These are phyloP conservation scores for Syngnathus scovelli DNA, from an alignment of 2,113 vertebrate species.

Conservation along the genomic window DNA sequence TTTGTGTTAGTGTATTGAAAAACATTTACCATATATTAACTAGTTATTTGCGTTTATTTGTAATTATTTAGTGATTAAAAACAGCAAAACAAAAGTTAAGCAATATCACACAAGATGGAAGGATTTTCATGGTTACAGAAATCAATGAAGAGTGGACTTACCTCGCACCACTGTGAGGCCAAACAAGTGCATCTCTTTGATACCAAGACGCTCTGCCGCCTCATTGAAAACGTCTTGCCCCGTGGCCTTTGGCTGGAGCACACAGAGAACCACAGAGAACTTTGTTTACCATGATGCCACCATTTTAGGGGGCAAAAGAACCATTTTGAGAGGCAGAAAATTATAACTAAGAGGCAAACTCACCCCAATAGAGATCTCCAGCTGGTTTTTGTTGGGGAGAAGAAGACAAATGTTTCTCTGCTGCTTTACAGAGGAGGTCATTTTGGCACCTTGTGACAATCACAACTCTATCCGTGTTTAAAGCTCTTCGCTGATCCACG, in stretches of 20 bases:
- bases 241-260: conserved; percentile 76
- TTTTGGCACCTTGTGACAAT: conserved; percentile 32
- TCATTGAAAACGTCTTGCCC: conserved; percentile 80
- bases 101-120: too few relatives aligned
- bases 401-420: conserved; percentile 77
- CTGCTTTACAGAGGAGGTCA: conserved; percentile 67
- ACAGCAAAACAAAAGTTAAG: too few relatives aligned
- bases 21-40: too few relatives aligned
- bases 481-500: neutral
- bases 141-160: conserved; percentile 55
- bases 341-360: conserved; percentile 30
- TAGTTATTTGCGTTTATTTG: too few relatives aligned
- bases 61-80: too few relatives aligned
- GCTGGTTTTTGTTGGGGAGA: conserved; percentile 78
- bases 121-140: neutral
- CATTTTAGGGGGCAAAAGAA: neutral
- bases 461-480: conserved; percentile 14
- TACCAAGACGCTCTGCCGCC: conserved; percentile 73
- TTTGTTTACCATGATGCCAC: neutral
- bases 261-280: conserved; percentile 1
- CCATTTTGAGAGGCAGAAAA: neutral
- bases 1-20: too few relatives aligned
- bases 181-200: conserved; percentile 84
- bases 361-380: conserved; percentile 77
- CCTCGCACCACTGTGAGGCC: conserved; percentile 84